Percentiles rank a stretch among this genome's conserved stretches.
These are phyloP conservation scores for Venturia canescens DNA, from an alignment of 1,140 invertebrate species.

Conservation along the genomic window DNA sequence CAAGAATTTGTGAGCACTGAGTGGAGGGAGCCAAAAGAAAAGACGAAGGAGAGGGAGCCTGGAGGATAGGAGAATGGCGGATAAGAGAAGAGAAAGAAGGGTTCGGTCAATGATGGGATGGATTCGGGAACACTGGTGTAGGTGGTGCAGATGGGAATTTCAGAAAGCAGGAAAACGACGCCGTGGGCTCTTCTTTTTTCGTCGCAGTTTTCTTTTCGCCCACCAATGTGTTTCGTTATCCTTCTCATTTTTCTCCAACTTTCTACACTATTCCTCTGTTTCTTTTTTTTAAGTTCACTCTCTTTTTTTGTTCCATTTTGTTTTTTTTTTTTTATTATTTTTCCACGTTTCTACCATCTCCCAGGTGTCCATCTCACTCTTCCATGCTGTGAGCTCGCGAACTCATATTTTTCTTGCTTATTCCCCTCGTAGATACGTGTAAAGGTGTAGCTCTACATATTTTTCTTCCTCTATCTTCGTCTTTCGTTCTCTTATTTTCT, in stretches of 20 bases:
- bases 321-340: too few species aligned
- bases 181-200: constrained; percentile 48
- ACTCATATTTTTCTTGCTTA: constrained; percentile 34
- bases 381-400: constrained; percentile 35
- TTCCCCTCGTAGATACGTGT: constrained; percentile 1
- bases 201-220: constrained; percentile 33
- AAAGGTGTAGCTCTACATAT: constrained; percentile 6
- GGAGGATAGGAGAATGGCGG: not conserved
- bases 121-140: constrained; percentile 7
- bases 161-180: constrained; percentile 52
- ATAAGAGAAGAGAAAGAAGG: not conserved
- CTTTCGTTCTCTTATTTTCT: not conserved
- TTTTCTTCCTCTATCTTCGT: constrained; percentile 4
- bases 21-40: not conserved
- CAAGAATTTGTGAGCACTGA: not conserved
- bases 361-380: constrained; percentile 27
- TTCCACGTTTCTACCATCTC: not conserved
- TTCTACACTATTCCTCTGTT: constrained; percentile 6
- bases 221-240: not conserved
- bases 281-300: constrained; percentile 12
- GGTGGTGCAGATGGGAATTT: constrained; percentile 37
- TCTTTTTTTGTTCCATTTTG: constrained; percentile 4
- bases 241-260: constrained; percentile 1
- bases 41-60: too few species aligned
- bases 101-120: not conserved